Evolutionary conservation across 1,140 invertebrate species (phyloP), one percentile per base, ranked within the genome.

Genomic region (Caligus rogercresseyi): DNA sequence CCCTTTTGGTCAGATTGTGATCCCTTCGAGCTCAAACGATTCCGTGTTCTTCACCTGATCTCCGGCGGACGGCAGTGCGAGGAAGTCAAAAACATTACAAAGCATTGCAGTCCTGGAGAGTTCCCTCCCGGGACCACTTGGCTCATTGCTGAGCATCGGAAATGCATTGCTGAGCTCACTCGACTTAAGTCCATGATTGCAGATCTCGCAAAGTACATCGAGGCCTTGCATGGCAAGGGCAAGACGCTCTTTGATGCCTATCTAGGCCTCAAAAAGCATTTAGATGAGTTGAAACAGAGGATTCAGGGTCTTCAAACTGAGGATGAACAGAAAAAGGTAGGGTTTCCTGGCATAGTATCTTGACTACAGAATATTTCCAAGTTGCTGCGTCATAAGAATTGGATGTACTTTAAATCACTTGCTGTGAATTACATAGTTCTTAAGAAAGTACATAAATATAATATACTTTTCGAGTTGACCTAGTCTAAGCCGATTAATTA

Each of bases 11-110:
- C 25, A 13, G 58, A 61, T 51, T 61, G 58, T 61, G 58, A 61
- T 52, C 25, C 58, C 15, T 61, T 61, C 52, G 58, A 61, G 21
- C 25, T 61, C 7, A 51, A 25, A 16, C n/a, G 58, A 52, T 61
- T 55, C 18, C 18, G 26, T 15, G 43, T 52, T 3, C 43, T 61
- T 4, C 11, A 25, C 3, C 21, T 61, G 25, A 51, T 61, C 21
- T 18, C 19, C 52, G 58, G 58, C 18, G 58, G 58, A 4, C 18
- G 58, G 13, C 58, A 61, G 26, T 61, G 58, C 21, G 58, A 61
- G 20, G 58, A 61, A n/a, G 58, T 61, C 21, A 61, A 61, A 51
- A 61, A 61, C 52, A 61, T 61, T 20, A 61, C 58, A 11, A 61
- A 61, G 26, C 58, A 61, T 52, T 61, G 58, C 18, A 61, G 25